phyloP scores from a whole-genome alignment of 2,888 invertebrate species.

The Philereme vetulata region DNA sequence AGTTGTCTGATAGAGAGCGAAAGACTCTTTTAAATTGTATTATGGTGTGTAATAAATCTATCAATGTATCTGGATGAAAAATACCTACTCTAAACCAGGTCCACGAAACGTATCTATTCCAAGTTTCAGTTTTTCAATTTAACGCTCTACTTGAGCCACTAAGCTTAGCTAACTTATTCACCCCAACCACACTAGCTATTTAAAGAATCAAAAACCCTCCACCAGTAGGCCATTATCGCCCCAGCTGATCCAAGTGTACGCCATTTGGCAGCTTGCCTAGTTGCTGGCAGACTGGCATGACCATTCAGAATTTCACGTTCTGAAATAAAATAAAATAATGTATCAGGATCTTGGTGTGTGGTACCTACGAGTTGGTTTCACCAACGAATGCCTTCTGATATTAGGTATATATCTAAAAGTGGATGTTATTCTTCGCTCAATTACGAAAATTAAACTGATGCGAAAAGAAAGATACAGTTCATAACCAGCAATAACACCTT shows the following conservation, averaged over 20 bases:
- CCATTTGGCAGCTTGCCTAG: conserved; percentile 23
- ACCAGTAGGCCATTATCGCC: conserved; percentile 13
- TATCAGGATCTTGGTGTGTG: conserved; percentile 13
- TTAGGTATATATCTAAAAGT: too few relatives aligned
- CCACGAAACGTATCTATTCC: too few relatives aligned
- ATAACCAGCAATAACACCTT: too few relatives aligned
- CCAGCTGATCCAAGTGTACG: conserved; percentile 20
- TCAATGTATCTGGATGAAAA: too few relatives aligned
- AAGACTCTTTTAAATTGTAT: too few relatives aligned
- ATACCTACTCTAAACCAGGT: too few relatives aligned
- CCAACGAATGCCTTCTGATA: neutral
- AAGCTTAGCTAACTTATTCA: conserved; percentile 11
- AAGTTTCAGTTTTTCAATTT: too few relatives aligned
- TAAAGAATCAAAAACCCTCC: conserved; percentile 20
- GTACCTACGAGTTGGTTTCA: neutral
- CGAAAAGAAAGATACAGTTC: too few relatives aligned
- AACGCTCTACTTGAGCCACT: neutral
- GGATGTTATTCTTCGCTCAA: too few relatives aligned
- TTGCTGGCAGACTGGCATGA: conserved; percentile 11
- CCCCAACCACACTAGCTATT: conserved; percentile 19
- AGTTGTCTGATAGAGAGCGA: too few relatives aligned
- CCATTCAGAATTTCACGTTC: conserved; percentile 9
- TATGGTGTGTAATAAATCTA: too few relatives aligned
- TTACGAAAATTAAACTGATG: too few relatives aligned
- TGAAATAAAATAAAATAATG: conserved; percentile 7